Evolutionary conservation across 2,113 vertebrate species (phyloP).

Genomic region (Trichomycterus rosablanca): DNA sequence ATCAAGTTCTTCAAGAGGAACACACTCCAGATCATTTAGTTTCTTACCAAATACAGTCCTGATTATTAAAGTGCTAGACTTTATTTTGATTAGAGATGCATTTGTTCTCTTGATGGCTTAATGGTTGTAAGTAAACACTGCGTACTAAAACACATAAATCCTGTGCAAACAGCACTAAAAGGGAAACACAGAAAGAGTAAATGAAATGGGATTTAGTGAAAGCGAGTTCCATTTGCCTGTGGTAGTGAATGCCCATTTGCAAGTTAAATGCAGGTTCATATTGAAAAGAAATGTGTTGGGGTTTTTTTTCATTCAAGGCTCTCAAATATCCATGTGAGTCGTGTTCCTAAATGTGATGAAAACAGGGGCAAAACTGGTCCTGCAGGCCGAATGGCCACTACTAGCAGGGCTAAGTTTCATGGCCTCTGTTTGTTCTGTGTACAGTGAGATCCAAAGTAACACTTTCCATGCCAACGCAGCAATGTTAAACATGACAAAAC

Average conservation of each 20-base stretch:
- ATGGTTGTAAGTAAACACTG: no score
- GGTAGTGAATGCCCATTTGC: background rate
- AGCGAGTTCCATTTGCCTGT: background rate
- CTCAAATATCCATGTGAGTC: background rate
- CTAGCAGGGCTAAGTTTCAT: background rate
- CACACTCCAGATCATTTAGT: no score
- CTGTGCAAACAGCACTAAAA: no score
- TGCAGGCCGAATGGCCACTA: background rate
- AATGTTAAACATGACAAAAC: no score
- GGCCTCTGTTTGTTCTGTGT: background rate
- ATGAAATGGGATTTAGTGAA: background rate
- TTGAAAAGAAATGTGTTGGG: background rate
- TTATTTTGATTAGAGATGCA: no score
- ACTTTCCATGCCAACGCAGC: no score
- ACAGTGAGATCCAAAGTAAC: background rate
- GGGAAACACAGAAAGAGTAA: background rate
- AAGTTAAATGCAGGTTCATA: background rate
- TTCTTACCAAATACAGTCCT: no score
- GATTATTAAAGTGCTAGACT: no score
- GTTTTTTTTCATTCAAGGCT: background rate
- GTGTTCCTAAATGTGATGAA: background rate
- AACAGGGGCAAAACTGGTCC: background rate
- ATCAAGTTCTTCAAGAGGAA: no score
- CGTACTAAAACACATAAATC: no score
- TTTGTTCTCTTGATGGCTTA: no score